phyloP scores from a whole-genome alignment of 2,888 invertebrate species.

The Megastigmus dorsalis region DNA sequence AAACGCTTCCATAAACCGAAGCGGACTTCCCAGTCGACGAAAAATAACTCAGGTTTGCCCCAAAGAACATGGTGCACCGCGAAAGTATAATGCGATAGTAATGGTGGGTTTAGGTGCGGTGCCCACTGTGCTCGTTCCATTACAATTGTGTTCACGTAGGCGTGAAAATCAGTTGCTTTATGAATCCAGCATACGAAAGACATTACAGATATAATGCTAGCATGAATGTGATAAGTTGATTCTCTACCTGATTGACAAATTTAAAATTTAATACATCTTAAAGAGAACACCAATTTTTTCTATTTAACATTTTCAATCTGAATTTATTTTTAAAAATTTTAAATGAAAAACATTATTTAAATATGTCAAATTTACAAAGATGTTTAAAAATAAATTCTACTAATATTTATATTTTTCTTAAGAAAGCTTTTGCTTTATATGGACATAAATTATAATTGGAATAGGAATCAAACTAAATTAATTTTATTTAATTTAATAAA shows the following conservation, averaged over 20 bases:
- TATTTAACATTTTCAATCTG: neutral
- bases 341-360: neutral
- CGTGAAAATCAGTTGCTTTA: conserved; percentile 77
- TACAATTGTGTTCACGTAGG: conserved; percentile 78
- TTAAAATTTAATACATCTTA: neutral
- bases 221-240: conserved; percentile 77
- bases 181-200: conserved; percentile 80
- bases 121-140: conserved; percentile 78
- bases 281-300: neutral
- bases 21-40: conserved; percentile 81
- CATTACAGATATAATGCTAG: conserved; percentile 78
- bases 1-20: conserved; percentile 81
- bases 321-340: neutral
- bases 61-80: conserved; percentile 78
- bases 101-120: conserved; percentile 80
- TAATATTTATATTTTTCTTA: too few species aligned
- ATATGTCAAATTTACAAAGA: neutral
- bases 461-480: too few species aligned
- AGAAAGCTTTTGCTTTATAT: too few species aligned
- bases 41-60: conserved; percentile 80
- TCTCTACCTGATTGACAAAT: conserved; percentile 43
- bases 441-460: too few species aligned
- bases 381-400: neutral
- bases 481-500: neutral
- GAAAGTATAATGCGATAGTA: conserved; percentile 76